These are phyloP conservation scores for Acanthopleura granulata DNA, from an alignment of 2,888 invertebrate genomes.

Conservation along the genomic window DNA sequence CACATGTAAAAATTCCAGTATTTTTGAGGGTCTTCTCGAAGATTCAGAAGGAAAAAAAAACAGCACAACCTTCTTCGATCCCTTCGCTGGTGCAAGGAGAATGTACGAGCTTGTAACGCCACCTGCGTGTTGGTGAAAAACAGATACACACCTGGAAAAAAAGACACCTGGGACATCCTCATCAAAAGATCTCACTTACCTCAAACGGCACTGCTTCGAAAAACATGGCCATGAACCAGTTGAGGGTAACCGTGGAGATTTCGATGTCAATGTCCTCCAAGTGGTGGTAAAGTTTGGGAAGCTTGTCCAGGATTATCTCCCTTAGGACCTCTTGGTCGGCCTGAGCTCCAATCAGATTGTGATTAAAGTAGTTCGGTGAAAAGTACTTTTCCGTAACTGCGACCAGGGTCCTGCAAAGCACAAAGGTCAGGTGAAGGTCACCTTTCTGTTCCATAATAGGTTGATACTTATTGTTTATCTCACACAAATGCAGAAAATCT, in stretches of 20 bases:
- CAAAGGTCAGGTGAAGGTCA: not conserved
- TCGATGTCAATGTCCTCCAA: slow-evolving; percentile 72
- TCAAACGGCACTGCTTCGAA: slow-evolving; percentile 73
- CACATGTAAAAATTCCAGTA: too few species aligned
- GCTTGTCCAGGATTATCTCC: slow-evolving; percentile 70
- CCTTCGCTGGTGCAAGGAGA: too few species aligned
- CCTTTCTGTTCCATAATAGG: not conserved
- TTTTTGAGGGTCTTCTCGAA: too few species aligned
- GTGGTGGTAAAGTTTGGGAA: slow-evolving; percentile 70
- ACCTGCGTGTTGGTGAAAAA: too few species aligned
- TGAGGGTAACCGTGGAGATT: slow-evolving; percentile 72
- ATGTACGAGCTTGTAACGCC: too few species aligned
- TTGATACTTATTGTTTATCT: not conserved
- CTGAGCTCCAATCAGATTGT: slow-evolving; percentile 72
- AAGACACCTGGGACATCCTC: too few species aligned
- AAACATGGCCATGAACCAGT: slow-evolving; percentile 74
- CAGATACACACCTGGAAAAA: too few species aligned
- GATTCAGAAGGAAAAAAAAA: too few species aligned
- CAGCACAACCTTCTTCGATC: too few species aligned
- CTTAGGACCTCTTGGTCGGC: slow-evolving; percentile 72
- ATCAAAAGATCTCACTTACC: slow-evolving; percentile 52
- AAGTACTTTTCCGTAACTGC: slow-evolving; percentile 73
- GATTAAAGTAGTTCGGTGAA: slow-evolving; percentile 72
- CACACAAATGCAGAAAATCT: not conserved
- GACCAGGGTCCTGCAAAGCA: slow-evolving; percentile 70